Percentiles rank a stretch among this genome's conserved stretches.
phyloP scores from a whole-genome alignment of 2,797 vertebrate species.

The Pseudochaenichthys georgianus region DNA sequence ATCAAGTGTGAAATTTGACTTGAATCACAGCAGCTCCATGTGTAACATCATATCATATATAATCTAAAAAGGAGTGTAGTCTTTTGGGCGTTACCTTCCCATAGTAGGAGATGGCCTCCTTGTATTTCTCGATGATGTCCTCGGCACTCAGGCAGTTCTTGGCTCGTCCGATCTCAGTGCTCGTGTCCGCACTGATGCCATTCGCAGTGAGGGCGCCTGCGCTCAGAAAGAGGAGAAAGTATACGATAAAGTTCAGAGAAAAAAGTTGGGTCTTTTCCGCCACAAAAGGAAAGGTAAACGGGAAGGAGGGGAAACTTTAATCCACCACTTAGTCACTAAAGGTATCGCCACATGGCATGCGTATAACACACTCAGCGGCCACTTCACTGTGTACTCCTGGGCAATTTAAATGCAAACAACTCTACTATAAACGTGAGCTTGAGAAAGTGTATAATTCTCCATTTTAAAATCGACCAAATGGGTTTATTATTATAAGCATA shows the following conservation, averaged over 20 bases:
- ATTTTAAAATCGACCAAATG: no score
- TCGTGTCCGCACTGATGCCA: slow-evolving; percentile 96
- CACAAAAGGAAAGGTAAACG: slow-evolving; percentile 22
- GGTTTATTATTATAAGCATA: no score
- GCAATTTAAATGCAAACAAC: no score
- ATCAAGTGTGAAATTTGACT: no score
- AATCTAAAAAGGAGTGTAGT: neutral
- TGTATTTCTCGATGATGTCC: slow-evolving; percentile 98
- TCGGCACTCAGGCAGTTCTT: slow-evolving; percentile 98
- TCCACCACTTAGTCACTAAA: slow-evolving; percentile 15
- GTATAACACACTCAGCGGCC: no score
- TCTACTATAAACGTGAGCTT: no score
- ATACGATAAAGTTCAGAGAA: slow-evolving; percentile 16
- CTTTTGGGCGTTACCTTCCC: slow-evolving; percentile 89
- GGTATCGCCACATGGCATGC: no score
- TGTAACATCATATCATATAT: neutral
- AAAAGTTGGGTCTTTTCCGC: slow-evolving; percentile 9
- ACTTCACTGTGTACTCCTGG: no score
- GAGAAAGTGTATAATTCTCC: no score
- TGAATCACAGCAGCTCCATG: no score
- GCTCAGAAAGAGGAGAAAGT: slow-evolving; percentile 12
- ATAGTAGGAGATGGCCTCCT: slow-evolving; percentile 98
- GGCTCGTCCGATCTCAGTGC: slow-evolving; percentile 94
- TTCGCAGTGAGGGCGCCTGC: slow-evolving; percentile 94
- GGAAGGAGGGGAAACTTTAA: slow-evolving; percentile 20